phyloP scores from a whole-genome alignment of 2,888 invertebrate species.

The Hedychridium roseum region DNA sequence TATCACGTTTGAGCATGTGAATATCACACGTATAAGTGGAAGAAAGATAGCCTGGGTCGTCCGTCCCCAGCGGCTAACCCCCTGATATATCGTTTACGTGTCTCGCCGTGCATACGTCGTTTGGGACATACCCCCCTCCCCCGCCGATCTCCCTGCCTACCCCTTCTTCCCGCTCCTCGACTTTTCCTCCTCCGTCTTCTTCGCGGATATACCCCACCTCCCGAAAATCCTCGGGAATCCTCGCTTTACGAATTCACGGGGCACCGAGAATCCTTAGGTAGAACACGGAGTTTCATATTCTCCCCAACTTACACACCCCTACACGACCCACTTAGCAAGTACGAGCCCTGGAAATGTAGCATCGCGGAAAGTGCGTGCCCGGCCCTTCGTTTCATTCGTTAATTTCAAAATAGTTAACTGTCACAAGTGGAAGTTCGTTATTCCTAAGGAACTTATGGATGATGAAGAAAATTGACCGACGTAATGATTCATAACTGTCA shows the following conservation, averaged over 20 bases:
- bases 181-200: constrained; percentile 10
- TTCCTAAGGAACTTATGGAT: too few relatives aligned
- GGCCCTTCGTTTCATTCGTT: too few relatives aligned
- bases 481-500: too few relatives aligned
- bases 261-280: constrained; percentile 46
- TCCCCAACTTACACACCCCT: too few relatives aligned
- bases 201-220: constrained; percentile 19
- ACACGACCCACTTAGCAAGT: too few relatives aligned
- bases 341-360: too few relatives aligned
- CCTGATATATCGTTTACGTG: constrained; percentile 65
- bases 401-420: too few relatives aligned
- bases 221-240: constrained; percentile 48
- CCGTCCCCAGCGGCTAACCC: constrained; percentile 64
- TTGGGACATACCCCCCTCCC: constrained; percentile 58
- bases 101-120: constrained; percentile 63
- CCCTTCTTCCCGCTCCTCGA: constrained; percentile 7
- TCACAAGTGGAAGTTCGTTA: too few relatives aligned
- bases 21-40: constrained; percentile 57
- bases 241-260: constrained; percentile 58
- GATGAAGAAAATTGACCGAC: too few relatives aligned
- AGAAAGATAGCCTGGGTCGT: constrained; percentile 62
- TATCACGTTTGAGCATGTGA: constrained; percentile 60
- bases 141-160: constrained; percentile 22
- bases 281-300: constrained; percentile 32
- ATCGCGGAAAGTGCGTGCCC: too few relatives aligned